These are phyloP conservation scores for Chondrosia reniformis DNA, from an alignment of 37 sponge, comb jelly and placozoan species.

Conservation along the genomic window DNA sequence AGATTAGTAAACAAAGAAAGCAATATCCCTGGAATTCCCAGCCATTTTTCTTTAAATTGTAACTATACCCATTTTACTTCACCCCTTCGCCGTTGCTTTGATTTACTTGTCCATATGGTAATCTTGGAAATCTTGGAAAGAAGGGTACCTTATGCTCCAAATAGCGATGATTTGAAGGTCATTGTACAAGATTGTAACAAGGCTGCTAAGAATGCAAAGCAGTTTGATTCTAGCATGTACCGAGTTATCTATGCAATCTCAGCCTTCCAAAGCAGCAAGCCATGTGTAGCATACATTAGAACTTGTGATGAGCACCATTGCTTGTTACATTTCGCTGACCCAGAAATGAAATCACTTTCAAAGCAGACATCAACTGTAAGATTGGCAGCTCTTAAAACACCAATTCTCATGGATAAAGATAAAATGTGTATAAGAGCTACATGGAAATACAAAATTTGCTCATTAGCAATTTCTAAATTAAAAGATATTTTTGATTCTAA, in stretches of 20 bases:
- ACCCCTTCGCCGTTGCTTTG: slow-evolving; percentile 62
- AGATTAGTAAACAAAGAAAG: background rate
- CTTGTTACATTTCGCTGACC: background rate
- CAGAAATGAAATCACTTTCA: no score
- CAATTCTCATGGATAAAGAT: no score
- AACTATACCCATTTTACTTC: slow-evolving; percentile 70
- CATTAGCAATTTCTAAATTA: no score
- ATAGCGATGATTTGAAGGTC: no score
- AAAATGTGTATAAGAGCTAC: background rate
- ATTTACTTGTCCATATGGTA: slow-evolving; percentile 48
- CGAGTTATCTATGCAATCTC: slow-evolving; percentile 13
- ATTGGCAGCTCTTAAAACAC: no score
- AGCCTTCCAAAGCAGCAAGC: background rate
- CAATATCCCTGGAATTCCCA: background rate
- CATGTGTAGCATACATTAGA: background rate
- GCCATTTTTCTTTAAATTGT: slow-evolving; percentile 32
- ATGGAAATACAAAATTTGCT: slow-evolving; percentile 9
- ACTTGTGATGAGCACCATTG: background rate
- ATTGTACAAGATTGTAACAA: slow-evolving; percentile 22
- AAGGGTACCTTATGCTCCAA: no score
- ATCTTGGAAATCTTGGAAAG: background rate
- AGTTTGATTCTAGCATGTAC: slow-evolving; percentile 36
- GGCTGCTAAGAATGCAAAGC: slow-evolving; percentile 7
- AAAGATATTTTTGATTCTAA: no score
- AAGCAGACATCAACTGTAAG: no score